A percentile compares a stretch with the other conserved stretches of the same genome.
These are phyloP conservation scores for Zootermopsis nevadensis DNA, from an alignment of 2,888 invertebrate genomes.

Conservation along the genomic window DNA sequence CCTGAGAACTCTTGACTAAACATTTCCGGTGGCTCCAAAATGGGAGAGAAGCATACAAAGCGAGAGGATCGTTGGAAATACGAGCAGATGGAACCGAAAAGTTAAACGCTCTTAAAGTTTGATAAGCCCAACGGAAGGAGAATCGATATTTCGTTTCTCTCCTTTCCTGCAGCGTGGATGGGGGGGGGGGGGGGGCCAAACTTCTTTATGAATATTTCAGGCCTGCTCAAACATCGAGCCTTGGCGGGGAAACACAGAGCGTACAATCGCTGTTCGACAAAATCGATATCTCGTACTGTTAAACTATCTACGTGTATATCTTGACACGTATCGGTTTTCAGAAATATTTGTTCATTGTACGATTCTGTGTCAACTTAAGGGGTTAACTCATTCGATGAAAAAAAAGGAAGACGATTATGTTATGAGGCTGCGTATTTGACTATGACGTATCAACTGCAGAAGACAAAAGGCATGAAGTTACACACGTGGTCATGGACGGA, in stretches of 20 bases:
- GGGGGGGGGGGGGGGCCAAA: constrained; percentile 6
- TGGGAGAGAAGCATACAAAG: not conserved
- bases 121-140: constrained; percentile 32
- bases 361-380: no score
- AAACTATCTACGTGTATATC: not conserved
- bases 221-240: not conserved
- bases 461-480: no score
- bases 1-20: not conserved
- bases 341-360: no score
- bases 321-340: no score
- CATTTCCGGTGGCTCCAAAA: not conserved
- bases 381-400: no score
- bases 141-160: constrained; percentile 2
- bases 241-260: not conserved
- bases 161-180: constrained; percentile 4
- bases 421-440: no score
- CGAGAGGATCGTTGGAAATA: not conserved
- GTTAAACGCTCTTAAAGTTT: constrained; percentile 49
- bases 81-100: constrained; percentile 28
- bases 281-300: not conserved
- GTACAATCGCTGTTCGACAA: not conserved
- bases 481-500: no score
- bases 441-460: no score
- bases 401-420: no score
- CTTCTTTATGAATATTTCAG: constrained; percentile 43